These are phyloP conservation scores for Polyommatus icarus DNA, from an alignment of 2,888 invertebrate genomes.

Conservation along the genomic window DNA sequence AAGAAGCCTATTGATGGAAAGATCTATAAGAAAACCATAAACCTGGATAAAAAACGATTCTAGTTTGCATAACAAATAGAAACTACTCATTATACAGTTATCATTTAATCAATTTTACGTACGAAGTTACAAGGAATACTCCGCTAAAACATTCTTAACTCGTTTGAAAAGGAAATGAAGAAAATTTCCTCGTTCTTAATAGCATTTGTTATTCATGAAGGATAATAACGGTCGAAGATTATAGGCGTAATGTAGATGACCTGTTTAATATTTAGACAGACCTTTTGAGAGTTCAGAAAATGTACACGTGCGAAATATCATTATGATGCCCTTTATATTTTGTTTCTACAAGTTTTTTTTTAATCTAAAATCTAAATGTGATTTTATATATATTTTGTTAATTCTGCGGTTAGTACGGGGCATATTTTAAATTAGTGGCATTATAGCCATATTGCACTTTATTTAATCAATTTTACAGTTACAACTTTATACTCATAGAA, in stretches of 20 bases:
- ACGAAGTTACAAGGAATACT: conserved; percentile 27
- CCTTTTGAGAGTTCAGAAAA: neutral
- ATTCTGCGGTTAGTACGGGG: too few relatives aligned
- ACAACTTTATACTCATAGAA: too few relatives aligned
- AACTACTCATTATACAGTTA: neutral
- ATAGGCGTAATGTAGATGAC: conserved; percentile 30
- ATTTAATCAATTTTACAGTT: too few relatives aligned
- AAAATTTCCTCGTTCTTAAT: conserved; percentile 27
- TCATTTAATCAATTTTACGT: neutral
- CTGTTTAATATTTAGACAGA: conserved; percentile 7
- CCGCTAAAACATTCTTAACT: conserved; percentile 26
- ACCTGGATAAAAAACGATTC: neutral
- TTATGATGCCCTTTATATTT: too few relatives aligned
- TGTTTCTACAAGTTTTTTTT: too few relatives aligned
- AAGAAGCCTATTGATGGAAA: too few relatives aligned
- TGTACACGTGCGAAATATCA: neutral
- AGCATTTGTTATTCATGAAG: conserved; percentile 25
- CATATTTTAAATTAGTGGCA: too few relatives aligned
- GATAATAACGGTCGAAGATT: conserved; percentile 32
- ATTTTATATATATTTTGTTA: too few relatives aligned
- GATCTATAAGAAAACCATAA: neutral
- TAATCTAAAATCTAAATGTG: too few relatives aligned
- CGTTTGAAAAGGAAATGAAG: conserved; percentile 30
- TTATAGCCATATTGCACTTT: too few relatives aligned
- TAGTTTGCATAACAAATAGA: neutral